These are phyloP conservation scores for Temnopleurus reevesii DNA, from an alignment of 53 echinoderm and acorn worm genomes.

Conservation along the genomic window DNA sequence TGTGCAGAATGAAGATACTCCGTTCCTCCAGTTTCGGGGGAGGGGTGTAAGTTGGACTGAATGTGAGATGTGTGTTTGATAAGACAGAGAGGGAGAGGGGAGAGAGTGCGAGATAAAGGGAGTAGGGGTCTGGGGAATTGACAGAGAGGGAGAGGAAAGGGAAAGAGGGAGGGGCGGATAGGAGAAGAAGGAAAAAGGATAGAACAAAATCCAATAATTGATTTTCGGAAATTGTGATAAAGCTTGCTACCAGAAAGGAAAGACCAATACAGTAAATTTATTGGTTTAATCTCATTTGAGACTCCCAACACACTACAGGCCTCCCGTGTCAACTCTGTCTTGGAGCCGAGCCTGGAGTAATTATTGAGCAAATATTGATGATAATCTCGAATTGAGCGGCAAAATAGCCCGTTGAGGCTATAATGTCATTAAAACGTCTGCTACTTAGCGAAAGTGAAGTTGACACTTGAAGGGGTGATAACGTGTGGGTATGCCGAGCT, in stretches of 20 bases:
- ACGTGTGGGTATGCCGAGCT: not conserved
- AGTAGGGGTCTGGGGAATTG: not conserved
- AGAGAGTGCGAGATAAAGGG: not conserved
- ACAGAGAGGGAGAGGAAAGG: not conserved
- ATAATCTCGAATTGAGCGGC: conserved; percentile 37
- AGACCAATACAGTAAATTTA: conserved; percentile 27
- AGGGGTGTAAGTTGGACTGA: no score
- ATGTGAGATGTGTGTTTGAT: no score
- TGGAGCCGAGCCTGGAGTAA: conserved; percentile 19
- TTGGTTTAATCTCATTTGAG: conserved; percentile 24
- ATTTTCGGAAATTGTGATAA: not conserved
- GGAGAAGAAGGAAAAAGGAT: no score
- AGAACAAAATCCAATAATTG: not conserved
- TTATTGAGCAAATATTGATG: conserved; percentile 60
- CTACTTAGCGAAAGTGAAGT: not conserved
- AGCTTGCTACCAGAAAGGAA: not conserved
- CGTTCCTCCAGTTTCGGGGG: no score
- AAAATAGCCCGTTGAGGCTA: conserved; percentile 43
- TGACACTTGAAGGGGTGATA: not conserved
- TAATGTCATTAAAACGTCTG: conserved; percentile 44
- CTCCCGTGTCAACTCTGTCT: not conserved
- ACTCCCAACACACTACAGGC: not conserved
- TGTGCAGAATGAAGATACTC: no score
- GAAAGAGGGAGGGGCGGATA: no score
- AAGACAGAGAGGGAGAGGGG: not conserved